These are phyloP conservation scores for Poicephalus gulielmi DNA, from an alignment of 2,113 vertebrate genomes.

Conservation along the genomic window DNA sequence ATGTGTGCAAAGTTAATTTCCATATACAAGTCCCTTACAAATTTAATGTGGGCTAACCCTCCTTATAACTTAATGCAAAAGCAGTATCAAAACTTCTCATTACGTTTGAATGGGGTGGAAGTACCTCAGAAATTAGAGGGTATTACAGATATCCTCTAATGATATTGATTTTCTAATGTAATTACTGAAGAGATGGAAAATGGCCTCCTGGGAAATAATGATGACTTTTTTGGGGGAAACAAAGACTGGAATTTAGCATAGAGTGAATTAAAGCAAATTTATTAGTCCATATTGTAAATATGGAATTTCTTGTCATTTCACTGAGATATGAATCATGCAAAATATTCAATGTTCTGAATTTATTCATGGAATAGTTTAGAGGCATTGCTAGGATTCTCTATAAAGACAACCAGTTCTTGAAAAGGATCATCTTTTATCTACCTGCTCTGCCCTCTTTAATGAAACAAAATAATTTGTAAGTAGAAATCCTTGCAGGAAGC, in stretches of 20 bases:
- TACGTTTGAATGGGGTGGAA: background rate
- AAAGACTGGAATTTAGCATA: background rate
- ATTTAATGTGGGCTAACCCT: background rate
- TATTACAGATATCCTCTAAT: background rate
- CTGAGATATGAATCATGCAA: background rate
- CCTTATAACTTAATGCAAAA: background rate
- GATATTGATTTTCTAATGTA: background rate
- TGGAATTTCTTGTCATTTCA: background rate
- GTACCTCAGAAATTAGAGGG: background rate
- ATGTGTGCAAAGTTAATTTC: background rate
- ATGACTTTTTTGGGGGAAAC: background rate
- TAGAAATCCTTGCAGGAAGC: background rate
- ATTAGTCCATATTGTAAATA: background rate
- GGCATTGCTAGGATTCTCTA: background rate
- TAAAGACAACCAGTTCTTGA: background rate
- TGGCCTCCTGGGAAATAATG: background rate
- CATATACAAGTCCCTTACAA: background rate
- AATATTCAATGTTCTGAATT: background rate
- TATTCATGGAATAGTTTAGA: background rate
- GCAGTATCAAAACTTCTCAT: background rate
- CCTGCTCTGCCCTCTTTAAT: background rate
- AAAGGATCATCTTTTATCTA: background rate
- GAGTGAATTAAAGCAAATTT: background rate
- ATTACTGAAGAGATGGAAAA: background rate
- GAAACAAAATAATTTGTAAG: background rate